Evolutionary conservation across 1,140 invertebrate species (phyloP), one percentile per base, ranked within the genome.

Genomic region (Scaptomyza hsui): DNA sequence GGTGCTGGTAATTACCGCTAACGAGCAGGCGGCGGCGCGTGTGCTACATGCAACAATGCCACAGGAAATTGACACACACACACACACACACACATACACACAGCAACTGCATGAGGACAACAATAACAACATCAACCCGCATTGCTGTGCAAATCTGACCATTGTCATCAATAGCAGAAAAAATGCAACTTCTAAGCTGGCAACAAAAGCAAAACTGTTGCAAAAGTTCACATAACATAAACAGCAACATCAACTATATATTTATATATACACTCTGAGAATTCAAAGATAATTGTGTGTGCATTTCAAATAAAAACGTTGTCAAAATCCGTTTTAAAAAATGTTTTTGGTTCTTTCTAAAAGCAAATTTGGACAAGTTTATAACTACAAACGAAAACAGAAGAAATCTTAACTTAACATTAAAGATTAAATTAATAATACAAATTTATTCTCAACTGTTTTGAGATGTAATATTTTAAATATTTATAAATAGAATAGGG

Each of bases 141-240:
- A 24, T 45, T 63, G 53, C 62, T 41, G 47, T 55, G 26, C 39
- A 63, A 73, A 61, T 69, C 71, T 64, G 41, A 80, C 21, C 64
- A 62, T 69, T 64, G 67, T 48, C 60, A 56, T 45, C 55, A 69
- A 55, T 37, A 35, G 18, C 2, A 68, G 51, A 48, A 80, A 76
- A 67, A 86, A 74, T 77, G 56, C 74, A 77, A 71, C 72, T 74
- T 77, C 69, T 77, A 77, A 77, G 55, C 72, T 55, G 9, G 1
- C 57, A 70, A 86, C 76, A 80, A 80, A 76, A 73, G 65, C 51
- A 67, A 79, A 79, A 59, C 72, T 70, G 48, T 32, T 65, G 60
- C 75, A 74, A 68, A 75, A 75, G 41, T 75, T 55, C 57, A 29
- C 56, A 18, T 32, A 61, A 51, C 15, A 61, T 7, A 42, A 18